Conservation (phyloP, 2,113 vertebrate species). For the Cottus gobio region DNA sequence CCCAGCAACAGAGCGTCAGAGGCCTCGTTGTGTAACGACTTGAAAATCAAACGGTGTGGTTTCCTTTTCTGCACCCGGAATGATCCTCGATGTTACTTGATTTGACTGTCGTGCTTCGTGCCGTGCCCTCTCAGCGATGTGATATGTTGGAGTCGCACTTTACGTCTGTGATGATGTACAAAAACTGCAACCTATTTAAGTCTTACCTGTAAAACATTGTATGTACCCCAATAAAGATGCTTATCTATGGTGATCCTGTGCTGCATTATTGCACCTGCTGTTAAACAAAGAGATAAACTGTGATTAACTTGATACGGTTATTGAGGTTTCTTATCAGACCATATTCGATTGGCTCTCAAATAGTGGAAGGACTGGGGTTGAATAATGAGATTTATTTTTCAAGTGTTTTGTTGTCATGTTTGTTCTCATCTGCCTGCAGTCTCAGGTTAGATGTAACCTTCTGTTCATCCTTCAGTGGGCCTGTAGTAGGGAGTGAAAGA, state of each 20-base stretch:
- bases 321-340: constrained; percentile 24
- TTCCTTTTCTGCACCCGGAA: not conserved
- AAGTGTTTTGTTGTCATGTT: constrained; percentile 1
- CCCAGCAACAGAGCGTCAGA: no score
- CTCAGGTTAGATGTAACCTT: not conserved
- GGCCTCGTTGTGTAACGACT: constrained; percentile 38
- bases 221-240: constrained; percentile 76
- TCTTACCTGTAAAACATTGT: constrained; percentile 65
- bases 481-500: not conserved
- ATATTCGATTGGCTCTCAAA: not conserved
- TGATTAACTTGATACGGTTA: not conserved
- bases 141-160: constrained; percentile 48
- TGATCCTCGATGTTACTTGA: constrained; percentile 41
- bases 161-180: constrained; percentile 69
- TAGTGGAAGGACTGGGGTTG: not conserved
- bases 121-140: constrained; percentile 45
- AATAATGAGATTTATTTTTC: not conserved
- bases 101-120: constrained; percentile 50
- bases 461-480: not conserved
- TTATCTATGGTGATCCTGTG: constrained; percentile 30
- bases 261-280: not conserved
- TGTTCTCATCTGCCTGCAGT: not conserved
- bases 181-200: constrained; percentile 80
- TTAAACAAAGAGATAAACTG: constrained; percentile 7
- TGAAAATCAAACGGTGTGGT: constrained; percentile 22